Conservation (phyloP, 1,140 invertebrate genomes). For the Drosophila athabasca region DNA sequence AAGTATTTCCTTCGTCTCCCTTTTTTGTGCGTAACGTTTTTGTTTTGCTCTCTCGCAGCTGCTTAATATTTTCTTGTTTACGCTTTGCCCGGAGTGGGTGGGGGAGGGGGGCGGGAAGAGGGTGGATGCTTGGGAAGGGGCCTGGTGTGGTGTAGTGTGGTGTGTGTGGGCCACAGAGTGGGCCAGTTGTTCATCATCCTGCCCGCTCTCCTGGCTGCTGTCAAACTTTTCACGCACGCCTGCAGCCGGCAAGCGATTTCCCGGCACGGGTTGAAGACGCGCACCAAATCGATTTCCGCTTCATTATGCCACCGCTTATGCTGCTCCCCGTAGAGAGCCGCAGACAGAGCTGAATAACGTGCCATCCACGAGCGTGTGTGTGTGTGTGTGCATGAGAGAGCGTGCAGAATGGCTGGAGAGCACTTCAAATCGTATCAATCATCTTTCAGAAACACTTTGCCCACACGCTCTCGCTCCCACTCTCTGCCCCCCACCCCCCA, state of each 20-base stretch:
- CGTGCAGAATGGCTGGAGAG: constrained; percentile 7
- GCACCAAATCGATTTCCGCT: constrained; percentile 80
- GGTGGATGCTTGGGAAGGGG: no score
- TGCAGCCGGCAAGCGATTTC: constrained; percentile 72
- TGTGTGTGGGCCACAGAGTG: not conserved
- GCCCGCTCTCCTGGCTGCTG: constrained; percentile 24
- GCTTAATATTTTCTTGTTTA: constrained; percentile 82
- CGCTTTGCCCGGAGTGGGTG: constrained; percentile 46
- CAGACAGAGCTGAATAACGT: constrained; percentile 2
- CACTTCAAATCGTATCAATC: constrained; percentile 68
- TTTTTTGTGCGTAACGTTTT: constrained; percentile 40
- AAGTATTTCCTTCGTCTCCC: not conserved
- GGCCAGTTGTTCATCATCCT: constrained; percentile 64
- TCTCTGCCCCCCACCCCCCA: not conserved
- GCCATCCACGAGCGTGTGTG: no score
- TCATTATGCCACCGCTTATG: constrained; percentile 67
- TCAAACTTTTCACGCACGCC: constrained; percentile 79
- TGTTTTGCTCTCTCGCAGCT: constrained; percentile 52
- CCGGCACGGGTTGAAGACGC: constrained; percentile 59
- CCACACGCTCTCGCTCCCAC: constrained; percentile 1
- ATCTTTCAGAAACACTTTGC: constrained; percentile 69
- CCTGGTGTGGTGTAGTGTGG: not conserved
- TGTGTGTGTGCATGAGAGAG: no score
- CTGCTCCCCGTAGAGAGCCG: constrained; percentile 6
- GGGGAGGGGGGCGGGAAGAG: no score